Conservation (phyloP, 2,797 vertebrate species). For the Typhlichthys eigenmanni region DNA sequence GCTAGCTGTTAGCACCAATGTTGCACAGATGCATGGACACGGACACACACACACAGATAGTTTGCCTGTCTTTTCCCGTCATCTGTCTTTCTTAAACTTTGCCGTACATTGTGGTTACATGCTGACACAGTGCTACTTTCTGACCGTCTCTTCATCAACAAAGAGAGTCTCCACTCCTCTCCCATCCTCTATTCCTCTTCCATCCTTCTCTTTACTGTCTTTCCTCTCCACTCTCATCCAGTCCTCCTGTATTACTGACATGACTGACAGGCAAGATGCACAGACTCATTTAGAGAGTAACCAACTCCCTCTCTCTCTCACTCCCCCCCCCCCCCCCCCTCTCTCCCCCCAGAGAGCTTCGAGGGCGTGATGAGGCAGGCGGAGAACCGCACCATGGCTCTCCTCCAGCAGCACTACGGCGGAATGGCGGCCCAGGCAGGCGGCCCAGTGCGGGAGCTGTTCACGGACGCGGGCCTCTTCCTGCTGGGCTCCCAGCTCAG, state of each 20-base stretch:
- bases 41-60: too few species aligned
- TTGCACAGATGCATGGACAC: too few species aligned
- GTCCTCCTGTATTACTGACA: not conserved
- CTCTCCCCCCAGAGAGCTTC: constrained; percentile 77
- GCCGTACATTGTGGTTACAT: not conserved
- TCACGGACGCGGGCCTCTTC: constrained; percentile 85
- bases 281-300: too few species aligned
- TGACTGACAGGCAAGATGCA: not conserved
- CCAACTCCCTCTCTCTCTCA: not conserved
- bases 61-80: not conserved
- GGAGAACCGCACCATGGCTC: constrained; percentile 79
- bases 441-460: constrained; percentile 77
- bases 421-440: constrained; percentile 74
- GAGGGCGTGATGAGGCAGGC: constrained; percentile 82
- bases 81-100: not conserved
- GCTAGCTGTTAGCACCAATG: too few species aligned
- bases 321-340: constrained; percentile 12
- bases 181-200: not conserved
- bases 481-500: constrained; percentile 82
- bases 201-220: not conserved
- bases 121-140: not conserved
- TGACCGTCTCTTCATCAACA: constrained; percentile 1
- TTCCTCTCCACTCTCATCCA: not conserved
- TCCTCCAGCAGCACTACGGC: constrained; percentile 77
- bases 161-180: too few species aligned